These are phyloP conservation scores for Ptiloglossa arizonensis DNA, from an alignment of 1,140 invertebrate genomes.

Conservation along the genomic window DNA sequence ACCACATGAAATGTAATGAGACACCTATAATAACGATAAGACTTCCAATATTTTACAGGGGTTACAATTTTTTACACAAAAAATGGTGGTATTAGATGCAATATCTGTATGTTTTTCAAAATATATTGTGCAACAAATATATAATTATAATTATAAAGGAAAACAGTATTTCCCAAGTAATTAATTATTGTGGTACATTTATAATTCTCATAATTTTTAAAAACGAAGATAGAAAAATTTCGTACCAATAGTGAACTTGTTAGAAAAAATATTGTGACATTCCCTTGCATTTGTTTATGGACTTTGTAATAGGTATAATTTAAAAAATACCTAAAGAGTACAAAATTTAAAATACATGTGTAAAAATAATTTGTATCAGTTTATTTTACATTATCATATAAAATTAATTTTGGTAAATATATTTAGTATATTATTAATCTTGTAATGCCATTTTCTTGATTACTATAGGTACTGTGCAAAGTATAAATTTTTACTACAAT, in stretches of 20 bases:
- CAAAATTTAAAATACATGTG: conserved; percentile 49
- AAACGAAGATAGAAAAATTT: conserved; percentile 4
- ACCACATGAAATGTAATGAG: conserved; percentile 31
- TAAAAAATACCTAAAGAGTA: conserved; percentile 49
- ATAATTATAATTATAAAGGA: neutral
- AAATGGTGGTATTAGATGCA: conserved; percentile 29
- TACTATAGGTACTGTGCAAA: neutral
- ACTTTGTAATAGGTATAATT: conserved; percentile 39
- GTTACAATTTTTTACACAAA: conserved; percentile 51
- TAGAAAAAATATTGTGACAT: conserved; percentile 29
- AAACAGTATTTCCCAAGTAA: conserved; percentile 37
- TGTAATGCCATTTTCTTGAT: neutral
- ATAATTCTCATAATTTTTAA: conserved; percentile 38
- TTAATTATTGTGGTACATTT: conserved; percentile 56
- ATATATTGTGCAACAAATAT: conserved; percentile 25
- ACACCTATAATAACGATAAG: conserved; percentile 18
- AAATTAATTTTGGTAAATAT: neutral
- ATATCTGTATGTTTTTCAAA: conserved; percentile 28
- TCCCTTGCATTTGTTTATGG: conserved; percentile 41
- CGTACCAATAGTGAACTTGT: no score
- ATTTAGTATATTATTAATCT: neutral
- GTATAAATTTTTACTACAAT: conserved; percentile 18
- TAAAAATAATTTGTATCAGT: conserved; percentile 24
- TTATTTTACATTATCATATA: neutral
- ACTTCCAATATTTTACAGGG: conserved; percentile 44